Conservation (phyloP, 2,113 vertebrate species). For the Zootoca vivipara region DNA sequence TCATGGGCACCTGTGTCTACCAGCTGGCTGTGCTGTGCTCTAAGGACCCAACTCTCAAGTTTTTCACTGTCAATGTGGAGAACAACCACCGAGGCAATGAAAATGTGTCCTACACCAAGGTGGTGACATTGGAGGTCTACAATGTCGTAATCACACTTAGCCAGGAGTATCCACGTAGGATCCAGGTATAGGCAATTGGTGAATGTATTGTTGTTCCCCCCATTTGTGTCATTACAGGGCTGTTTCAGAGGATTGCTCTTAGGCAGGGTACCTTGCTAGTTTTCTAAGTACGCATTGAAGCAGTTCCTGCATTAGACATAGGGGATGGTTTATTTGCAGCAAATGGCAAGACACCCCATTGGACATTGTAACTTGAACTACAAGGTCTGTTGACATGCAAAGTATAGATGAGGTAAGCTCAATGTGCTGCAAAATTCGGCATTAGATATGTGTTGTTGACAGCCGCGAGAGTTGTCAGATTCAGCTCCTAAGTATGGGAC, state of each 20-base stretch:
- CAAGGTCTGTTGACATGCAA: neutral
- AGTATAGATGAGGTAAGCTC: neutral
- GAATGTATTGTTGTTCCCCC: neutral
- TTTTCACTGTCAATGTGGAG: slow-evolving; percentile 51
- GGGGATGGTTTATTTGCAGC: no score
- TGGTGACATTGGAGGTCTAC: slow-evolving; percentile 49
- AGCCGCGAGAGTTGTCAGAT: neutral
- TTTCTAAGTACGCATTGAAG: neutral
- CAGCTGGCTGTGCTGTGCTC: slow-evolving; percentile 54
- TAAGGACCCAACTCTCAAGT: neutral
- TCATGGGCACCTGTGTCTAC: slow-evolving; percentile 59
- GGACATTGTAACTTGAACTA: neutral
- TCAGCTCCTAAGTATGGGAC: neutral
- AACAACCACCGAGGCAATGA: slow-evolving; percentile 42
- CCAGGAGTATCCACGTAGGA: slow-evolving; percentile 41
- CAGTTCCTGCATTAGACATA: no score
- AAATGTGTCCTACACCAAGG: slow-evolving; percentile 45
- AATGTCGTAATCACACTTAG: slow-evolving; percentile 9
- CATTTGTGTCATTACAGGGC: neutral
- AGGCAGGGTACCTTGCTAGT: no score
- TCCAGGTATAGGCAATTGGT: slow-evolving; percentile 49
- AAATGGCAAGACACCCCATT: neutral
- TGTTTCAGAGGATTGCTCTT: neutral
- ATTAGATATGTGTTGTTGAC: neutral
- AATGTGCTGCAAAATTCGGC: neutral